These are phyloP conservation scores for Alca torda DNA, from an alignment of 2,797 vertebrate species.

Conservation along the genomic window DNA sequence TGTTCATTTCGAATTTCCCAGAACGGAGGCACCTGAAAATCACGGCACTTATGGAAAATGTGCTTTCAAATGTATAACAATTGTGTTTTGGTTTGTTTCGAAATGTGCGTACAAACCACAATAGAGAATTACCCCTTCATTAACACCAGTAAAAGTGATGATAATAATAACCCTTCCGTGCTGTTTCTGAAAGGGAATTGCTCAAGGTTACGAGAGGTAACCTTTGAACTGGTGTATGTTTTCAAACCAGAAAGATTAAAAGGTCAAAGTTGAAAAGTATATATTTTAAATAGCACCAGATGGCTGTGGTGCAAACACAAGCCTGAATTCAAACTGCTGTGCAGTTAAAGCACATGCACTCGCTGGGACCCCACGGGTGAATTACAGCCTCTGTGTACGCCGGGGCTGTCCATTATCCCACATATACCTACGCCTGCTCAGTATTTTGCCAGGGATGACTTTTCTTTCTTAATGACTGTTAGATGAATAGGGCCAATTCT, in stretches of 20 bases:
- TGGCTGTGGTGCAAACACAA: conserved; percentile 17
- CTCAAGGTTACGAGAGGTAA: conserved; percentile 37
- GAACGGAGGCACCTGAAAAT: background rate
- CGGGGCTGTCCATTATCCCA: conserved; percentile 10
- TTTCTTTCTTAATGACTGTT: conserved; percentile 32
- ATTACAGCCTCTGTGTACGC: background rate
- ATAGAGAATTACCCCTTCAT: conserved; percentile 23
- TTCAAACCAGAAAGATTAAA: conserved; percentile 57
- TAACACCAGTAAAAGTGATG: conserved; percentile 7
- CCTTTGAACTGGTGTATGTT: conserved; percentile 59
- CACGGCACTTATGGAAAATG: background rate
- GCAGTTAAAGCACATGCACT: conserved; percentile 7
- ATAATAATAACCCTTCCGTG: conserved; percentile 24
- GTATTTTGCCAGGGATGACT: background rate
- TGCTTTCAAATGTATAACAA: background rate
- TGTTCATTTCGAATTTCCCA: background rate
- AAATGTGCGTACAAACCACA: conserved; percentile 25
- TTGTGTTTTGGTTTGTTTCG: conserved; percentile 7
- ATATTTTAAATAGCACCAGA: conserved; percentile 50
- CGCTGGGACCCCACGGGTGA: background rate
- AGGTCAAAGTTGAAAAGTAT: conserved; percentile 62
- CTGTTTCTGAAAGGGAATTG: conserved; percentile 48
- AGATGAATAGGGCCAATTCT: conserved; percentile 37
- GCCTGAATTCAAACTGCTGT: conserved; percentile 13
- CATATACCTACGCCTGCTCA: background rate